These are phyloP conservation scores for Tenthredo notha DNA, from an alignment of 2,888 invertebrate species.

Conservation along the genomic window DNA sequence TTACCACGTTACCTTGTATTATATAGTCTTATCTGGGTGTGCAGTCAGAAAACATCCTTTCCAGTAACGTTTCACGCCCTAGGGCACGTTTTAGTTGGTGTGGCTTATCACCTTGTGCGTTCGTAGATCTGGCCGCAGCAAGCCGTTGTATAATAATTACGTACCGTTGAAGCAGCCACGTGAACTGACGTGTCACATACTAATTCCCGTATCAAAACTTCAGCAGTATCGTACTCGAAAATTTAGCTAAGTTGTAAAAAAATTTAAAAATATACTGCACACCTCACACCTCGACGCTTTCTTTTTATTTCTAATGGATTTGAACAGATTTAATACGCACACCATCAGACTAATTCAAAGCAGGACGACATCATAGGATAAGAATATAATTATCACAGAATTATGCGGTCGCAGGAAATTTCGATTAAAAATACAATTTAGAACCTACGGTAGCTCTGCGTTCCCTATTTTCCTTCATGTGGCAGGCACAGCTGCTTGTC, in stretches of 20 bases:
- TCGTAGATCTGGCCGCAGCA: conserved; percentile 34
- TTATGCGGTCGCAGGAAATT: conserved; percentile 2
- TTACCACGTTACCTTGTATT: conserved; percentile 71
- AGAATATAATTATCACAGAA: conserved; percentile 1
- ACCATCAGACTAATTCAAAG: not conserved
- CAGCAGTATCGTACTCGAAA: not conserved
- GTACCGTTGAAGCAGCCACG: conserved; percentile 5
- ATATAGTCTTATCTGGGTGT: conserved; percentile 67
- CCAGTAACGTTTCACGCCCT: conserved; percentile 52
- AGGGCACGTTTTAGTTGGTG: conserved; percentile 50
- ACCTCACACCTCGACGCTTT: not conserved
- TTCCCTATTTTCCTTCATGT: not conserved
- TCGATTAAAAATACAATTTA: conserved; percentile 11
- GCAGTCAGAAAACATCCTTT: conserved; percentile 60
- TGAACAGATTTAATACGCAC: not conserved
- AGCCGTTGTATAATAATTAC: conserved; percentile 36
- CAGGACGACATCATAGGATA: not conserved
- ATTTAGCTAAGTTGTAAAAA: not conserved
- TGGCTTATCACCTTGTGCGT: conserved; percentile 52
- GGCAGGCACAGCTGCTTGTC: conserved; percentile 21
- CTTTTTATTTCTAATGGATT: not conserved
- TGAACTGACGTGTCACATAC: not conserved
- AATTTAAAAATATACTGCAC: not conserved
- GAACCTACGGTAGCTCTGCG: not conserved
- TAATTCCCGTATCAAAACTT: conserved; percentile 35